Percentiles rank a stretch among this genome's conserved stretches.
Evolutionary conservation across 2,888 invertebrate genomes (phyloP).

Genomic region (Cremastinae sp.): DNA sequence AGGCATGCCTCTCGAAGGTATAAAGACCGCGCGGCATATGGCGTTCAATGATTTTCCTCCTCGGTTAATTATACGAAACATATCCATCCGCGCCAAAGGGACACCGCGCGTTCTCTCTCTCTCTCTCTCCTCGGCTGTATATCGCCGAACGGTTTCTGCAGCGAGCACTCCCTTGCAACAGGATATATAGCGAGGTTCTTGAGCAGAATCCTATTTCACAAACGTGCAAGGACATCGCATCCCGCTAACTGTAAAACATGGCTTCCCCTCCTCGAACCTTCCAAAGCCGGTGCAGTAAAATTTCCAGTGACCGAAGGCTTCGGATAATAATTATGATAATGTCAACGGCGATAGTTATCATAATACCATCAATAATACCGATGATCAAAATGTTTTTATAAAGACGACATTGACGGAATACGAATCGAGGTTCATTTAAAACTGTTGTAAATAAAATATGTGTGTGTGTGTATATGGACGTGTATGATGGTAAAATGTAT

Average conservation of each 20-base stretch:
- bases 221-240: slow-evolving; percentile 18
- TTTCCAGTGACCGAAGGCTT: no score
- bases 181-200: slow-evolving; percentile 16
- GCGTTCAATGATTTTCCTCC: slow-evolving; percentile 75
- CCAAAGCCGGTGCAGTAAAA: no score
- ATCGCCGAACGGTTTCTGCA: neutral
- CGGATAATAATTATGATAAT: no score
- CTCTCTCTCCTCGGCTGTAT: neutral
- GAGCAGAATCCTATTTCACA: slow-evolving; percentile 37
- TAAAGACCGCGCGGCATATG: slow-evolving; percentile 73
- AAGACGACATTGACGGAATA: neutral
- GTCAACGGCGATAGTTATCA: neutral
- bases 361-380: neutral
- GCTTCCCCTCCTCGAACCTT: slow-evolving; percentile 1
- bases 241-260: slow-evolving; percentile 7
- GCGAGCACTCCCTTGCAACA: slow-evolving; percentile 9
- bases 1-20: slow-evolving; percentile 50
- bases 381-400: slow-evolving; percentile 9
- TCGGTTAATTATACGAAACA: slow-evolving; percentile 75
- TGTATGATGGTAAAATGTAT: slow-evolving; percentile 3
- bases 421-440: neutral
- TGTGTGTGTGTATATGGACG: no score
- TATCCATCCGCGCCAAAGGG: slow-evolving; percentile 67
- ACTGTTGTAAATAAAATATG: neutral
- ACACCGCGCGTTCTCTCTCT: slow-evolving; percentile 61